Evolutionary conservation across 2,888 invertebrate genomes (phyloP).

Genomic region (Clepsis dumicolana): DNA sequence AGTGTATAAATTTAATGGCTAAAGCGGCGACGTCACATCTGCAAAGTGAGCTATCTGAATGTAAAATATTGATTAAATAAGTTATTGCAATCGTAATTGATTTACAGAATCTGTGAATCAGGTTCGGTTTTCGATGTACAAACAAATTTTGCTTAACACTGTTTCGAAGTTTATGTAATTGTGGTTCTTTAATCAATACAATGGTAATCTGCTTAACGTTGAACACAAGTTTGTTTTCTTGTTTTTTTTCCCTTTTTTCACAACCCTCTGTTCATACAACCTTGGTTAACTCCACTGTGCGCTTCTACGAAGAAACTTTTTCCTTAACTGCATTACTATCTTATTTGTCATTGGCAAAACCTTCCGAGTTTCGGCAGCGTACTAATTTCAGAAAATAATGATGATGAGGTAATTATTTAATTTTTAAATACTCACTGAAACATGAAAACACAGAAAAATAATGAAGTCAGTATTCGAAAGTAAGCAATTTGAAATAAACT

Average conservation of each 20-base stretch:
- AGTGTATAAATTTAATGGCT: slow-evolving; percentile 8
- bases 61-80: too few relatives aligned
- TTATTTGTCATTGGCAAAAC: background rate
- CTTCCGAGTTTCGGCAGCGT: background rate
- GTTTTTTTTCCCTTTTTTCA: background rate
- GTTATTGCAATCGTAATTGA: too few relatives aligned
- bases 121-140: too few relatives aligned
- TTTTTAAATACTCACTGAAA: too few relatives aligned
- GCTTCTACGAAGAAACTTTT: background rate
- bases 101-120: too few relatives aligned
- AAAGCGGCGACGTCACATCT: background rate
- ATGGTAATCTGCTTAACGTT: background rate
- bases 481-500: too few relatives aligned
- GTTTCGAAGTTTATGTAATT: too few relatives aligned
- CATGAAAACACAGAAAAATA: too few relatives aligned
- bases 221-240: background rate
- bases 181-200: background rate
- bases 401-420: too few relatives aligned
- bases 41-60: too few relatives aligned
- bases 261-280: background rate
- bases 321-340: background rate
- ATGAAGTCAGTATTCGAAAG: too few relatives aligned
- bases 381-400: background rate
- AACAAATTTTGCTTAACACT: too few relatives aligned
- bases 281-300: background rate